phyloP scores from a whole-genome alignment of 2,113 vertebrate species.

The Tragelaphus buxtoni region DNA sequence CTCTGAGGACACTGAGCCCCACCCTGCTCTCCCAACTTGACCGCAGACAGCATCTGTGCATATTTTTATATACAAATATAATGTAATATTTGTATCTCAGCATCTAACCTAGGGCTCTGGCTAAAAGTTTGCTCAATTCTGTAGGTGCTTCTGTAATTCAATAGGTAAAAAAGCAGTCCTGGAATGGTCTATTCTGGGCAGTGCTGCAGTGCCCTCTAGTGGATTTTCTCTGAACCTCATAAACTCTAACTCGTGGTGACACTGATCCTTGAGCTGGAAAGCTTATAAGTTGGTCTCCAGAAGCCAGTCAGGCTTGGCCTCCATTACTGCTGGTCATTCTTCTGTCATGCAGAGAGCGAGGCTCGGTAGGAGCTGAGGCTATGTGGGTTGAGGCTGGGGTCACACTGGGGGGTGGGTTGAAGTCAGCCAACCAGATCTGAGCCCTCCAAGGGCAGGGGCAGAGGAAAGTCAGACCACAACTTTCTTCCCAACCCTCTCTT shows the following conservation, averaged over 20 bases:
- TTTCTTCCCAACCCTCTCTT: neutral
- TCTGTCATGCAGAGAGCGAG: neutral
- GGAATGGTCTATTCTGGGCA: neutral
- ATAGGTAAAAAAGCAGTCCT: fast-evolving
- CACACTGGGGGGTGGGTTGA: neutral
- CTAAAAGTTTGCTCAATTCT: neutral
- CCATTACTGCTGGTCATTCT: neutral
- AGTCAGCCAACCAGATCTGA: neutral
- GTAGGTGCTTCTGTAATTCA: neutral
- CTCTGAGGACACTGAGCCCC: neutral
- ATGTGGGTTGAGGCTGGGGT: neutral
- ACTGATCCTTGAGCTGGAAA: fast-evolving
- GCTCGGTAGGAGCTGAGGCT: neutral
- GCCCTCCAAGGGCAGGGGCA: neutral
- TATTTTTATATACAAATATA: neutral
- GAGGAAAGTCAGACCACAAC: neutral
- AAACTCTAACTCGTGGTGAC: neutral
- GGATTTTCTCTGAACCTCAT: neutral
- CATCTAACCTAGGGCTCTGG: neutral
- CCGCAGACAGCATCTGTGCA: neutral
- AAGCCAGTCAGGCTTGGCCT: neutral
- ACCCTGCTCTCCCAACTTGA: neutral
- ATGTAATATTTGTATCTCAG: neutral
- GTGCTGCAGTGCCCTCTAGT: slow-evolving; percentile 60
- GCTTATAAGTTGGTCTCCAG: neutral